Evolutionary conservation across 2,797 vertebrate species (phyloP), one percentile per base, ranked within the genome.

Genomic region (Triplophysa yarkandensis): DNA sequence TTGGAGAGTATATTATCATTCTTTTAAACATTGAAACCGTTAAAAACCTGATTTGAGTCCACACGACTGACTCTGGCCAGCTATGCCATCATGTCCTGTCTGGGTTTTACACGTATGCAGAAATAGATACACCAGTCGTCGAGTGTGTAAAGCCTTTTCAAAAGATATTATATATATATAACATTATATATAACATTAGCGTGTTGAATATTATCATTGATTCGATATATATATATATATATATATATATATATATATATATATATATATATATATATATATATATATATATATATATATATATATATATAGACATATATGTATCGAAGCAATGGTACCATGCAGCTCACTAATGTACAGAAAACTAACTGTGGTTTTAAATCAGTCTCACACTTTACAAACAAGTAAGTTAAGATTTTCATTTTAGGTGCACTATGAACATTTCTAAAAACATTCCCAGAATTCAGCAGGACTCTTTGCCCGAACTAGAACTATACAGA

Each of bases 1-100:
- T 89, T 81, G 82, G 80, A 88, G 87, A 90, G 82, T 84, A 90
- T 71, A 76, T 84, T 87, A 80, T 76, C 70, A 90, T 81, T 85
- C 82, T 60, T 84, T 87, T 88, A 87, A 90, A 88, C 84, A 86
- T 83, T 74, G 76, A 23, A 91, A 89, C 86, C 85, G 55, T 85
- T 87, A 69, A 25, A 67, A 61, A 83, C 68, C 77, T 71, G 44
- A 70, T 68, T 66, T 80, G 23, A 44, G 41, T 44, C 46, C 17
- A 34, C 25, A 36, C 62, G n/a, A 76, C 32, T 17, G 30, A 74
- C 69, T 77, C 78, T 66, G 71, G 64, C 66, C 63, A 48, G 16
- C 69, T 39, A 67, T 34, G 28, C 74, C 54, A n/a, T 43, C 43
- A 30, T 21, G 25, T 55, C 74, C 44, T 23, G 25, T 55, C 58